phyloP scores from a whole-genome alignment of 1,140 invertebrate genomes.

The Drosophila yakuba region DNA sequence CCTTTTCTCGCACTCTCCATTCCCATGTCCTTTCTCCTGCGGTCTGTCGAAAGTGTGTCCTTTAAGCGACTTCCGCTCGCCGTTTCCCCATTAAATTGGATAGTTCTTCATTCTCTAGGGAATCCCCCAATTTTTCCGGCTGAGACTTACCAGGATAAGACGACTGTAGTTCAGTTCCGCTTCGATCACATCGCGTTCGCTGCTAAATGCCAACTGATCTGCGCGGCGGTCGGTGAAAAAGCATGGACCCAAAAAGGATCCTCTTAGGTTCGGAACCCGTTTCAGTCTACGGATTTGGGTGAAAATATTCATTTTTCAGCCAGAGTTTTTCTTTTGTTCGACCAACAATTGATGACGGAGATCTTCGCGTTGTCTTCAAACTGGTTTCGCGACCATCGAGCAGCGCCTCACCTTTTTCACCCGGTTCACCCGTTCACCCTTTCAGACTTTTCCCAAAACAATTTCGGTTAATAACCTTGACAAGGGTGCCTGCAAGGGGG shows the following conservation, averaged over 20 bases:
- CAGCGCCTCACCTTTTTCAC: constrained; percentile 77
- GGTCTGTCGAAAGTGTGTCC: constrained; percentile 63
- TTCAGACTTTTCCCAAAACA: constrained; percentile 60
- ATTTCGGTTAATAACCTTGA: constrained; percentile 63
- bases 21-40: constrained; percentile 30
- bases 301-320: constrained; percentile 58
- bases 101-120: constrained; percentile 6
- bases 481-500: constrained; percentile 51
- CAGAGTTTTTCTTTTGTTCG: constrained; percentile 65
- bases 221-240: constrained; percentile 30
- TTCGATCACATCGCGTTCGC: constrained; percentile 67
- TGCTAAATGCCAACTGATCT: constrained; percentile 71
- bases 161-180: neutral
- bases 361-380: constrained; percentile 75
- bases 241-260: constrained; percentile 17
- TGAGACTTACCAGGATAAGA: constrained; percentile 16
- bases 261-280: constrained; percentile 47
- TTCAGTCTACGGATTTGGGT: constrained; percentile 42
- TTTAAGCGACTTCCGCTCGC: constrained; percentile 58
- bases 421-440: constrained; percentile 58
- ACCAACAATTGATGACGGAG: constrained; percentile 73
- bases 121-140: neutral
- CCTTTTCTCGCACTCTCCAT: constrained; percentile 58
- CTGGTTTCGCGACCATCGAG: constrained; percentile 53
- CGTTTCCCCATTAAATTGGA: constrained; percentile 42